Base-by-base conservation (phyloP, 2,797 vertebrate species). In the Eidolon dupreanum region DNA sequence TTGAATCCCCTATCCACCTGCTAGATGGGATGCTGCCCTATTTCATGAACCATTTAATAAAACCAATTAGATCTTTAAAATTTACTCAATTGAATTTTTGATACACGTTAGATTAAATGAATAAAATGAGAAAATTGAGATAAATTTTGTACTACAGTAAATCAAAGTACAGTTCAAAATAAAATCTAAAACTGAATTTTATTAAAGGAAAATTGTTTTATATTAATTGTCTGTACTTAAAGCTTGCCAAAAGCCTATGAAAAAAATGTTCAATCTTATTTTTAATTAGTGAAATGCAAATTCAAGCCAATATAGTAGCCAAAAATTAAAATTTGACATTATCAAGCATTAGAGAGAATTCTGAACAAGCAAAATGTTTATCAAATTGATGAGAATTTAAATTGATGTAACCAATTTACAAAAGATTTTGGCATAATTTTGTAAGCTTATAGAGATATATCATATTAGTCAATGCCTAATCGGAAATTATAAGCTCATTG, bases 201-300 rank as follows among this genome's bases (percentile, higher is more conserved):
- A 75, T 46, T 49, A 49, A 49, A 49, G 49, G n/a, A 24, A 63
- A 82, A 6, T 55, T 49, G 41, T 43, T 51, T 83, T 66, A 79
- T 57, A 65, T 22, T 74, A 91, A 73, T 19, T 68, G 20, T n/a
- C 55, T 83, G 9, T 15, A 57, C 55, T 88, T 68, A 53, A 70
- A 91, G 63, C 16, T 66, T 68, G 13, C 6, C 46, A 90, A 38
- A 49, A 20, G 20, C 55, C n/a, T 20, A 74, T 63, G 26, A 86
- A 94, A 93, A 59, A 83, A 55, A 51, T 36, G 19, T 43, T 66
- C 49, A 65, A 84, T 57, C 4, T 61, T 4, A 74, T 63, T 94
- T 93, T 87, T 88, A 70, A 53, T 70, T 92, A 51, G 17, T 59
- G 12, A 92, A 92, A 59, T 87, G 59, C 8, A 93, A 89, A 86